Evolutionary conservation across 1,140 invertebrate genomes (phyloP), one percentile per base, ranked within the genome.

Genomic region (Drosophila erecta): DNA sequence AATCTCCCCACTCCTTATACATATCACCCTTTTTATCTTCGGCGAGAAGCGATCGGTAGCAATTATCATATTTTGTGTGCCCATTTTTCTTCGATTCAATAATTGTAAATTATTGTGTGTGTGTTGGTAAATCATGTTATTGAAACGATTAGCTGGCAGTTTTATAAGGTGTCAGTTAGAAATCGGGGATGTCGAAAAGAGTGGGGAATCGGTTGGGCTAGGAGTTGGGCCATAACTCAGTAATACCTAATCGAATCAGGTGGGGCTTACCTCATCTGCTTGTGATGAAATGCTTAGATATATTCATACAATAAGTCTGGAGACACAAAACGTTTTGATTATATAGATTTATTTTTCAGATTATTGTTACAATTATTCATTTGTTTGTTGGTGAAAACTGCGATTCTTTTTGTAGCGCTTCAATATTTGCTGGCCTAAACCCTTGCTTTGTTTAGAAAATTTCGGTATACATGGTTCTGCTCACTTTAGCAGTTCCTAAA

Each of bases 81-180:
- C 56, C 35, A 57, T 64, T 64, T 61, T 64, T 71, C 72, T 64
- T 40, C 64, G 74, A 65, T 76, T 87, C 79, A 83, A 89, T 87
- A 87, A 87, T 87, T 87, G 83, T 87, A 89, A 87, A 76, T 87
- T 87, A 89, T 87, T 83, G 49, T 76, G 80, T 79, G 55, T 66
- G 79, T 60, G 74, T 76, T 75, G 79, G 83, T 86, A 87, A 86
- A 81, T 86, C 81, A 87, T 81, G 84, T 76, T 87, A 89, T 84
- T 72, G 84, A 87, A 87, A 55, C 83, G 83, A 87, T 87, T 87
- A 87, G 84, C 83, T 76, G 79, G 65, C 79, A 76, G 65, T 79
- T 86, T 86, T 87, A 86, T 79, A 72, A 69, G 79, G 84, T 89
- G 84, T 64, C 66, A 76, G 76, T 11, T 37, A 27, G 15, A 12